Percentiles rank a stretch among this genome's conserved stretches.
These are phyloP conservation scores for Prenolepis imparis DNA, from an alignment of 2,888 invertebrate species.

Conservation along the genomic window DNA sequence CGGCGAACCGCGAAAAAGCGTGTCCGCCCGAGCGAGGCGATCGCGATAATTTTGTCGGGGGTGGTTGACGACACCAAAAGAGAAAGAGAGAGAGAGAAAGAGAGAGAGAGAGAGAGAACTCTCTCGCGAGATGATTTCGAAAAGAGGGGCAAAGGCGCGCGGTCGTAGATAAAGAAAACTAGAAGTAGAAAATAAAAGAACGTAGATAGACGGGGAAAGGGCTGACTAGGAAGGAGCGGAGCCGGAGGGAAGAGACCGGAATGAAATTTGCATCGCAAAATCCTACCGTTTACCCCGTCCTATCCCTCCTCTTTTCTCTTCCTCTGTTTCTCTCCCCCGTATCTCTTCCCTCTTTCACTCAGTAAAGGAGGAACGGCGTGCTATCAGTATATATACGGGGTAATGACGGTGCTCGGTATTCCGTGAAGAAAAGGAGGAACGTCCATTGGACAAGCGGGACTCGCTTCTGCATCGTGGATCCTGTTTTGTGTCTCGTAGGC, in stretches of 20 bases:
- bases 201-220: slow-evolving; percentile 37
- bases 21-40: slow-evolving; percentile 60
- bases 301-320: neutral
- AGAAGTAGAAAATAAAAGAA: slow-evolving; percentile 42
- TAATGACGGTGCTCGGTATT: slow-evolving; percentile 76
- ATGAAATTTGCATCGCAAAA: slow-evolving; percentile 83
- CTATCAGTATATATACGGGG: slow-evolving; percentile 65
- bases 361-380: slow-evolving; percentile 34
- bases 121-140: slow-evolving; percentile 39
- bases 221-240: slow-evolving; percentile 34
- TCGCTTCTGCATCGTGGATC: slow-evolving; percentile 61
- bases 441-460: slow-evolving; percentile 67
- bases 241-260: slow-evolving; percentile 68
- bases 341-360: slow-evolving; percentile 47
- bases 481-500: slow-evolving; percentile 76
- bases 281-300: slow-evolving; percentile 73
- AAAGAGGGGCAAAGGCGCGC: slow-evolving; percentile 28
- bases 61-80: slow-evolving; percentile 63
- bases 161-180: slow-evolving; percentile 60
- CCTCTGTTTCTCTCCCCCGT: neutral
- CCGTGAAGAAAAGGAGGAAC: slow-evolving; percentile 75
- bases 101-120: no score
- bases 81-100: slow-evolving; percentile 12
- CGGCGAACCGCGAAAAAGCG: slow-evolving; percentile 59
- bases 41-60: slow-evolving; percentile 63